phyloP scores from a whole-genome alignment of 35 echinoderm and acorn worm genomes.

The Hemicentrotus pulcherrimus region DNA sequence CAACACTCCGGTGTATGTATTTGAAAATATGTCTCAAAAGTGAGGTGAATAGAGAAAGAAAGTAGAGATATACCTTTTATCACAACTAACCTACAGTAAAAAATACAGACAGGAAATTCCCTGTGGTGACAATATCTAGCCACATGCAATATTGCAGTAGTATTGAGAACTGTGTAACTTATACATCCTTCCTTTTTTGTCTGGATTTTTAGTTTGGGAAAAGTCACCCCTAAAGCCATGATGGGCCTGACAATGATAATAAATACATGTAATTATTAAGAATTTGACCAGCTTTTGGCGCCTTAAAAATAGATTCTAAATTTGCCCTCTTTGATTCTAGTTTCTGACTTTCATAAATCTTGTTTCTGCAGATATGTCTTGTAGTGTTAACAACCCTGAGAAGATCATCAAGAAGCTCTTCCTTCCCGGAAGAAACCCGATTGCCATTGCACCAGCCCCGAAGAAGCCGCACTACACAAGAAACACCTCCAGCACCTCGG shows the following conservation, averaged over 20 bases:
- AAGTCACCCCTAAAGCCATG: no score
- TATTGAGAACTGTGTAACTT: background rate
- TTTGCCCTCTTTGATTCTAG: no score
- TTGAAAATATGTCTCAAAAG: background rate
- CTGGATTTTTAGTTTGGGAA: no score
- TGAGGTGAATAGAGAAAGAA: no score
- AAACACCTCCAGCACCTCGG: background rate
- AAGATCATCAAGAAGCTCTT: conserved; percentile 18
- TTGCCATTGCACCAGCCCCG: background rate
- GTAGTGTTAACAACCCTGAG: background rate
- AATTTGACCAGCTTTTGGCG: no score
- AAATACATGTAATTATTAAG: no score
- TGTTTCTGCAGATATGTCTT: background rate
- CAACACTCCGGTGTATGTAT: no score
- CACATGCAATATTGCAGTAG: background rate
- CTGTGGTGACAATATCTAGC: background rate
- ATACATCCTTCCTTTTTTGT: background rate
- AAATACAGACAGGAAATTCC: background rate
- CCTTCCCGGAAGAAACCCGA: background rate
- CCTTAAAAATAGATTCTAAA: no score
- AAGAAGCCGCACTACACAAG: background rate
- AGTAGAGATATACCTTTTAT: no score
- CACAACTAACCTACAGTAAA: background rate
- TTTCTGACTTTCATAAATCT: background rate
- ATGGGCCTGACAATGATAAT: no score